Conservation (phyloP, 2,888 invertebrate genomes). For the Gerosis bhagava region DNA sequence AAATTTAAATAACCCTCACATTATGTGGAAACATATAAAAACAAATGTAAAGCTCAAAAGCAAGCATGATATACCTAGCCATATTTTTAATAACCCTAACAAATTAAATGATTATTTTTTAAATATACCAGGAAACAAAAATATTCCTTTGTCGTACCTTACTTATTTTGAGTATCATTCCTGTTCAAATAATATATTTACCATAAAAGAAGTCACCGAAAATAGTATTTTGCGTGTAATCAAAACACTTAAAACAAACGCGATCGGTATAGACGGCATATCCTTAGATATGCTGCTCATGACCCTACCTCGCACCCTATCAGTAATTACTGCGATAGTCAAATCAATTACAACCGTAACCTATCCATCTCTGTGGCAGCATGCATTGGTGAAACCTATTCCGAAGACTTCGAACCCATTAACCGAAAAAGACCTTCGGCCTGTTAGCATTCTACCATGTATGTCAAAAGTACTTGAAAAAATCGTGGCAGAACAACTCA, state of each 20-base stretch:
- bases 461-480: too few species aligned
- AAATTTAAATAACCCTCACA: not conserved
- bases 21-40: not conserved
- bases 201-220: not conserved
- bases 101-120: not conserved
- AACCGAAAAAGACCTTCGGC: too few species aligned
- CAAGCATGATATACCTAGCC: not conserved
- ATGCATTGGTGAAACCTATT: too few species aligned
- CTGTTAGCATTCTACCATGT: too few species aligned
- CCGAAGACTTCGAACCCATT: too few species aligned
- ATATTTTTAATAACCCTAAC: not conserved
- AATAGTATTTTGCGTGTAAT: not conserved
- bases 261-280: not conserved
- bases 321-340: not conserved
- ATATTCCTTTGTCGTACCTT: not conserved
- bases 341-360: not conserved
- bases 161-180: slow-evolving; percentile 3
- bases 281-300: slow-evolving; percentile 3
- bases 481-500: not conserved
- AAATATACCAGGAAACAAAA: not conserved
- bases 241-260: not conserved
- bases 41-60: not conserved
- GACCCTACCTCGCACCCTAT: not conserved
- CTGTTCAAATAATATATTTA: not conserved
- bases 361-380: not conserved